A percentile compares a stretch with the other conserved stretches of the same genome.
Evolutionary conservation across 2,113 vertebrate genomes (phyloP).

Genomic region (Atractosteus spatula): DNA sequence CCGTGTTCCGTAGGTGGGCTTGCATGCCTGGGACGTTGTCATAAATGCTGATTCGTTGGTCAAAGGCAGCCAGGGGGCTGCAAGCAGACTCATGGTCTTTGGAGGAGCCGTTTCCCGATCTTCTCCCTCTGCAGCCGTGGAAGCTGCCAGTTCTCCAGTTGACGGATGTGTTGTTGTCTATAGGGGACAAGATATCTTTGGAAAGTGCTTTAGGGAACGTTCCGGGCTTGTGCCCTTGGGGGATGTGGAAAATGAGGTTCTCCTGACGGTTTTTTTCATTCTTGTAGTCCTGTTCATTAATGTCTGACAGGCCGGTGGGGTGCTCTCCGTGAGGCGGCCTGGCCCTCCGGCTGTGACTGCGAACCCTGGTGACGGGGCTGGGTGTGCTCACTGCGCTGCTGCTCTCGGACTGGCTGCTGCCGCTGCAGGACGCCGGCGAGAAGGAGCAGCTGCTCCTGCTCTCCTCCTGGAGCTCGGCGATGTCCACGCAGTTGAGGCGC

Average conservation of each 20-base stretch:
- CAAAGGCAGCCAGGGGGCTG: constrained; percentile 23
- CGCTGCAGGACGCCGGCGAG: constrained; percentile 50
- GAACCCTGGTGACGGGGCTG: constrained; percentile 39
- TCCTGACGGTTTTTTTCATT: constrained; percentile 44
- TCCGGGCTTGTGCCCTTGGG: constrained; percentile 78
- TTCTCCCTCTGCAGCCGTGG: constrained; percentile 64
- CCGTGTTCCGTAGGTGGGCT: constrained; percentile 14
- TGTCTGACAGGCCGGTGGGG: constrained; percentile 22
- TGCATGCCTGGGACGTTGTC: constrained; percentile 72
- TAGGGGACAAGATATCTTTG: constrained; percentile 47
- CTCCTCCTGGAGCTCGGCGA: constrained; percentile 53
- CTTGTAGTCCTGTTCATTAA: constrained; percentile 42
- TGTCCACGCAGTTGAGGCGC: constrained; percentile 52
- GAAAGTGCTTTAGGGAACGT: constrained; percentile 77
- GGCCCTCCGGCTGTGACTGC: constrained; percentile 36
- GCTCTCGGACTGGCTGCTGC: constrained; percentile 66
- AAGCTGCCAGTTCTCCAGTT: constrained; percentile 84
- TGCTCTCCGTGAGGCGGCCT: constrained; percentile 20
- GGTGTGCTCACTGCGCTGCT: constrained; percentile 70
- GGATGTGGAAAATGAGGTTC: constrained; percentile 69
- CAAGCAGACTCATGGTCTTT: constrained; percentile 40
- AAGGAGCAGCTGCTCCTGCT: constrained; percentile 49
- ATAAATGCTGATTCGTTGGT: constrained; percentile 75
- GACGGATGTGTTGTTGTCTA: constrained; percentile 55
- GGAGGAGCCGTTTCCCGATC: constrained; percentile 35